These are phyloP conservation scores for Hylaeus volcanicus DNA, from an alignment of 1,140 invertebrate species.

Conservation along the genomic window DNA sequence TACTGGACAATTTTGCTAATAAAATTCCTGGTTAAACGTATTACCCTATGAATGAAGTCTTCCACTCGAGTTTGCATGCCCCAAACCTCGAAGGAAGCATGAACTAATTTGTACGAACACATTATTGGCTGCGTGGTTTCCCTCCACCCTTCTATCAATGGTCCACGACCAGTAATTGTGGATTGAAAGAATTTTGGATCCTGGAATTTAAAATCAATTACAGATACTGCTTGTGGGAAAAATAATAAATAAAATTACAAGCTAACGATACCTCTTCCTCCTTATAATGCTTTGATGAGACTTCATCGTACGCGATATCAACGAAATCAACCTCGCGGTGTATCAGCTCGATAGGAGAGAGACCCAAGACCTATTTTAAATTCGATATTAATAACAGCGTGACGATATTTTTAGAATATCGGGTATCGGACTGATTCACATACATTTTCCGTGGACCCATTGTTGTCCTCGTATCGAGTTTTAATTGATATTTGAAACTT, in stretches of 20 bases:
- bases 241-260: background rate
- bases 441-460: slow-evolving; percentile 94
- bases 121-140: slow-evolving; percentile 90
- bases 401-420: background rate
- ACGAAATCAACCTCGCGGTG: slow-evolving; percentile 89
- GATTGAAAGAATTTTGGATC: slow-evolving; percentile 93
- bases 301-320: slow-evolving; percentile 94
- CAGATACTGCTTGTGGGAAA: background rate
- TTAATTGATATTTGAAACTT: slow-evolving; percentile 93
- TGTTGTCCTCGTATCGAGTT: slow-evolving; percentile 95
- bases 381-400: slow-evolving; percentile 1
- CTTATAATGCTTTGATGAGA: slow-evolving; percentile 93
- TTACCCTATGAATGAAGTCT: slow-evolving; percentile 92
- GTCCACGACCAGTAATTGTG: slow-evolving; percentile 90
- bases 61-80: slow-evolving; percentile 94
- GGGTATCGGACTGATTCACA: slow-evolving; percentile 71
- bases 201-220: slow-evolving; percentile 53
- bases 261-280: slow-evolving; percentile 85
- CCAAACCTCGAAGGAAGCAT: slow-evolving; percentile 95
- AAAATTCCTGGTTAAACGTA: slow-evolving; percentile 47
- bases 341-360: slow-evolving; percentile 88
- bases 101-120: slow-evolving; percentile 96
- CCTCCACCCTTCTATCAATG: slow-evolving; percentile 90
- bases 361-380: slow-evolving; percentile 85
- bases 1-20: too few species aligned